Base-by-base conservation (phyloP, 2,888 invertebrate species). In the Clostera curtula region DNA sequence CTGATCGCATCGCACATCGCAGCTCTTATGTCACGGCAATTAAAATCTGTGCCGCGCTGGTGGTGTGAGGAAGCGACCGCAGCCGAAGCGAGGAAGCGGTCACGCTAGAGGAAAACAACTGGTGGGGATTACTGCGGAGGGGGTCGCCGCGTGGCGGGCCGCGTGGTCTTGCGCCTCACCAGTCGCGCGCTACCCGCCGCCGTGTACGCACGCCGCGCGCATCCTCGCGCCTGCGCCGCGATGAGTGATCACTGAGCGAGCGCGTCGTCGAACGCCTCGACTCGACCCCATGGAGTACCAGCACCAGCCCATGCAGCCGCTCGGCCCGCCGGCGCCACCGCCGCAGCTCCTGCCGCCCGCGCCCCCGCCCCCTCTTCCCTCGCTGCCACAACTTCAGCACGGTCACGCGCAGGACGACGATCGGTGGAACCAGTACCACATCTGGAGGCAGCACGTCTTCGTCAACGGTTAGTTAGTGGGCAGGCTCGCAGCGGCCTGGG, bases 371-470 rank as follows among this genome's bases (percentile, higher is more conserved):
- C 88, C 89, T 55, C 87, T 88, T 59, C 88, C 87, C 45, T 87
- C 88, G 56, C 85, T 88, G 56, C 87, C 87, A 31, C 88, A 88
- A 75, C 84, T 87, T 49, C 87, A 88, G 58, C 85, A 87, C 66
- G 85, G 83, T 25, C 86, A 87, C 51, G 84, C 86, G 31, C 85
- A 86, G 60, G 87, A 86, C 55, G 88, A 86, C 65, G 87, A 84
- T 69, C 87, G 85, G 61, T 91, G 91, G 91, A 87, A 87, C 49
- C 91, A 91, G 82, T 91, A 91, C 69, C 92, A 92, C 71, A 87
- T 92, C 46, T 92, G 91, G 91, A 85, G 91, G 55, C 92, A 92
- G 72, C 91, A 91, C 69, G 90, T 91, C 67, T 90, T 91, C 69
- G 89, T 91, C 76, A 91, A 91, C 76, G 90, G 90, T 91, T 89